phyloP scores from a whole-genome alignment of 37 sponge, comb jelly and placozoan genomes.

The Mnemiopsis leidyi region DNA sequence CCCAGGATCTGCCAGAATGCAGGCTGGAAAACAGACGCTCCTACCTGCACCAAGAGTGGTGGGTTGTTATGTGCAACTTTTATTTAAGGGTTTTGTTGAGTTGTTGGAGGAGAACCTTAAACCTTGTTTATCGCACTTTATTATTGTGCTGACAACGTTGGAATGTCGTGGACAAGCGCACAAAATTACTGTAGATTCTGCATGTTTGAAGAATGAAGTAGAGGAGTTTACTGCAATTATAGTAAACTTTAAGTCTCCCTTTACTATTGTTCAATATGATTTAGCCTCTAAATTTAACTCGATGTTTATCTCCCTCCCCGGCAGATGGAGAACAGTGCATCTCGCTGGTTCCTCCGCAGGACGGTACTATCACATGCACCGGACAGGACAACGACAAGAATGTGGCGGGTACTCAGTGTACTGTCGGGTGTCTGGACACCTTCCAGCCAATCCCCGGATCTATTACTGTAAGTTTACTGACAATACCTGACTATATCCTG shows the following conservation, averaged over 20 bases:
- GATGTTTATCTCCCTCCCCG: background rate
- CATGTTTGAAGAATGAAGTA: no score
- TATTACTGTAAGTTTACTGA: constrained; percentile 1
- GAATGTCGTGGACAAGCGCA: no score
- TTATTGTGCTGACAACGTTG: no score
- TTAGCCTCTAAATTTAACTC: background rate
- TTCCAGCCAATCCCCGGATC: background rate
- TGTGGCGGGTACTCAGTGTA: background rate
- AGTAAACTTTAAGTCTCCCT: no score
- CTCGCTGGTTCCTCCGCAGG: background rate
- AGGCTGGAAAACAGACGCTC: background rate
- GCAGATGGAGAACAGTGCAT: background rate
- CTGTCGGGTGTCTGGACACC: background rate
- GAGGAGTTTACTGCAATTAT: no score
- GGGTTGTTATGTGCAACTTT: no score
- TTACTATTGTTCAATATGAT: background rate
- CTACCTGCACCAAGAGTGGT: background rate
- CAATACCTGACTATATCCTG: no score
- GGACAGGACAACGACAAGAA: background rate
- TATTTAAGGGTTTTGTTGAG: no score
- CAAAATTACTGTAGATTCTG: no score
- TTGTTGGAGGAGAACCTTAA: no score
- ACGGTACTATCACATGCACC: background rate
- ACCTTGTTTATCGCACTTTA: no score
- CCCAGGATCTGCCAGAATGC: background rate